A percentile compares a stretch with the other conserved stretches of the same genome.
These are phyloP conservation scores for Terrapene triunguis DNA, from an alignment of 2,113 vertebrate species.

Conservation along the genomic window DNA sequence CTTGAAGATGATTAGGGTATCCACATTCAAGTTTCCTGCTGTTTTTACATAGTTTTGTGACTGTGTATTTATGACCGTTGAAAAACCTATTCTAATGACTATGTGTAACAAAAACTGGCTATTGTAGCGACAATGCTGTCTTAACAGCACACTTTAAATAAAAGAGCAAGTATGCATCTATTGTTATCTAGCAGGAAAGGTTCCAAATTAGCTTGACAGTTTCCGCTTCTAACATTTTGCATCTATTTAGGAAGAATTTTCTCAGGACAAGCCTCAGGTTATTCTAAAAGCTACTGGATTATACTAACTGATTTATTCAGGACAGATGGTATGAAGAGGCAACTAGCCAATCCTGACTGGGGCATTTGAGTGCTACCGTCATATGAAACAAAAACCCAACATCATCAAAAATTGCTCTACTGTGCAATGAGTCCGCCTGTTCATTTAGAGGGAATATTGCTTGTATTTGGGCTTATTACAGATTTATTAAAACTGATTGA, in stretches of 20 bases:
- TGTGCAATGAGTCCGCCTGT: neutral
- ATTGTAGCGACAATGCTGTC: neutral
- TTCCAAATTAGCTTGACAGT: neutral
- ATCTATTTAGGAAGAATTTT: constrained; percentile 31
- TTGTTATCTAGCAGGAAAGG: neutral
- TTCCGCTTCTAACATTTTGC: constrained; percentile 32
- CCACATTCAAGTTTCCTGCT: constrained; percentile 53
- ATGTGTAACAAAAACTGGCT: neutral
- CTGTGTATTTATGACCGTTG: constrained; percentile 20
- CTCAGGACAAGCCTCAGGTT: constrained; percentile 22
- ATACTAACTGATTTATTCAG: constrained; percentile 31
- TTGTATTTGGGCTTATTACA: neutral
- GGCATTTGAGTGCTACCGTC: neutral
- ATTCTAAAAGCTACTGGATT: constrained; percentile 3
- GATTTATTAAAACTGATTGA: neutral
- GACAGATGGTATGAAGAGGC: neutral
- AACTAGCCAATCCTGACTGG: neutral
- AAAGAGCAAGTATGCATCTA: constrained; percentile 7
- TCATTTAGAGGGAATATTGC: neutral
- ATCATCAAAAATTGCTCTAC: neutral
- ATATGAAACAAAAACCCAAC: neutral
- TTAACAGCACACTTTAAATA: constrained; percentile 46
- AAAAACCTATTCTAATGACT: constrained; percentile 32
- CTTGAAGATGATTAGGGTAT: constrained; percentile 20
- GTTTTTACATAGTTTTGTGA: constrained; percentile 31